Evolutionary conservation across 2,113 vertebrate species (phyloP), one percentile per base, ranked within the genome.

Genomic region (Poicephalus gulielmi): DNA sequence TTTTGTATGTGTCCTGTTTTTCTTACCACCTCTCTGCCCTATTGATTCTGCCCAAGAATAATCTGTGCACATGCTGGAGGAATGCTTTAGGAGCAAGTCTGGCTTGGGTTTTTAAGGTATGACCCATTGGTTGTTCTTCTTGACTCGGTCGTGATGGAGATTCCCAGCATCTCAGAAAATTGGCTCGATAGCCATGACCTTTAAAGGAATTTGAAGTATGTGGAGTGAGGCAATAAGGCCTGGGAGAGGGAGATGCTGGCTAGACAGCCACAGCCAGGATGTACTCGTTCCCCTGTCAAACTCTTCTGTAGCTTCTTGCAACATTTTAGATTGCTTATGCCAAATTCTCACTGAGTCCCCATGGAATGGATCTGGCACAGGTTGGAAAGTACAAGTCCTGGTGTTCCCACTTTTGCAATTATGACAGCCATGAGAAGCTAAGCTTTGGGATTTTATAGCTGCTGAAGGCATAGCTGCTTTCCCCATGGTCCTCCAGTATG

Each of bases 211-310:
- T 75, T 55, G 53, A 18, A 85, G 20, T 23, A 5, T 1, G 12
- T 39, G 76, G 63, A 79, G 24, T 80, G 88, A 94, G 43, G 68
- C 68, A 27, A 22, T 10, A 30, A 53, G n/a, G 77, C 30, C 50
- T 70, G 82, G 77, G 81, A 83, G n/a, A 88, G 76, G 89, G 75
- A 91, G 85, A 62, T 80, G 70, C 57, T 86, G 84, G 62, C 62
- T 52, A 82, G 44, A 49, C n/a, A 64, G 53, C 76, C 41, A 1
- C 62, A 44, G 84, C 35, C 81, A 33, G 49, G n/a, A 69, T 0
- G 0, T 66, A 23, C 39, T 64, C 3, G 3, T 59, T 75, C 77
- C 84, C 59, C 74, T 10, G 4, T n/a, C 55, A 70, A 59, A 66
- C 60, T 87, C 60, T 86, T 82, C 55, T 18, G 3, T 8, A 59